Conservation (phyloP, 2,888 invertebrate species). For the Carabus problematicus region DNA sequence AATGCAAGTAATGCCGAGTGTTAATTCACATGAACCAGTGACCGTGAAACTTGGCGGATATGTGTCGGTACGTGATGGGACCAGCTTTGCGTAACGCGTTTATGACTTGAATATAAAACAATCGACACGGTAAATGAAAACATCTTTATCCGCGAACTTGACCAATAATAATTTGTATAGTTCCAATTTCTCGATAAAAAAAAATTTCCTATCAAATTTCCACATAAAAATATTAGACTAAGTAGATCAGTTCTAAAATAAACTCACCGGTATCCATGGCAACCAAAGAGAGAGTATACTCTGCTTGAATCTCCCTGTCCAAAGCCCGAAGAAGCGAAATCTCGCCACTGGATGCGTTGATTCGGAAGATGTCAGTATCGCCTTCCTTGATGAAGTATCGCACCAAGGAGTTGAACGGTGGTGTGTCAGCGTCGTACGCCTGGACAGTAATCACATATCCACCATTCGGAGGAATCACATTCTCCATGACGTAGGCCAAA, state of each 20-base stretch:
- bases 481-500: constrained; percentile 92
- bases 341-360: constrained; percentile 91
- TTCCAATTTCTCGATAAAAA: too few relatives aligned
- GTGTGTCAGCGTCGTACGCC: constrained; percentile 90
- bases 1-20: constrained; percentile 5
- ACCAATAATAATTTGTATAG: background rate
- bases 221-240: too few relatives aligned
- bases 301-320: constrained; percentile 84
- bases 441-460: constrained; percentile 84
- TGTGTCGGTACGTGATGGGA: constrained; percentile 19
- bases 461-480: constrained; percentile 81
- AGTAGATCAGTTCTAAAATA: constrained; percentile 13
- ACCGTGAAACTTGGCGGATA: constrained; percentile 27
- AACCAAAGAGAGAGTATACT: constrained; percentile 84
- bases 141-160: too few relatives aligned
- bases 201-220: too few relatives aligned
- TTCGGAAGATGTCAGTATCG: constrained; percentile 87
- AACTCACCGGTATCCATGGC: constrained; percentile 93
- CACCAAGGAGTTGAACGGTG: constrained; percentile 88
- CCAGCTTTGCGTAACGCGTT: constrained; percentile 11
- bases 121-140: too few relatives aligned
- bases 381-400: constrained; percentile 94
- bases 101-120: constrained; percentile 33
- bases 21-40: constrained; percentile 27
- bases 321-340: constrained; percentile 83